These are phyloP conservation scores for Panagrolaimus sp. DNA, from an alignment of 1,140 invertebrate genomes.

Conservation along the genomic window DNA sequence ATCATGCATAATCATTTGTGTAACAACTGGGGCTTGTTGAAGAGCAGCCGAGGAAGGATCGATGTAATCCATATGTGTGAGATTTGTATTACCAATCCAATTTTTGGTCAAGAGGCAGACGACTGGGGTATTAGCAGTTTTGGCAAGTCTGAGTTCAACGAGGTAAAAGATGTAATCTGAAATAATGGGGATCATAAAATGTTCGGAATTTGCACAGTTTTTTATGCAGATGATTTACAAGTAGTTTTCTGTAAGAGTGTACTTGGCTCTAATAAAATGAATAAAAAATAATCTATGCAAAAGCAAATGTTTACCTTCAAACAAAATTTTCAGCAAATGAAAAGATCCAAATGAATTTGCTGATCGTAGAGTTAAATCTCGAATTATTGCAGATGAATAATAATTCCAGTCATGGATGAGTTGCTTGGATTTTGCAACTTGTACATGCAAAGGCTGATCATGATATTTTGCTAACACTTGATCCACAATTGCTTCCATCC, in stretches of 20 bases:
- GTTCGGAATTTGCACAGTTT: no score
- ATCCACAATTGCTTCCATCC: conserved; percentile 80
- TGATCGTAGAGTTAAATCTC: conserved; percentile 85
- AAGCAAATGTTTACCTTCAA: conserved; percentile 64
- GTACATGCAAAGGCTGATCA: conserved; percentile 63
- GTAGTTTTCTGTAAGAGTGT: no score
- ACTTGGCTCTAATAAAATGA: no score
- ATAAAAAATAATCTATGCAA: no score
- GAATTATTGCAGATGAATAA: conserved; percentile 85
- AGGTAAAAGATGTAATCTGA: conserved; percentile 96
- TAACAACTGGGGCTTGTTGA: background rate
- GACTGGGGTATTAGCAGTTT: conserved; percentile 65
- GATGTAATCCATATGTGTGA: background rate
- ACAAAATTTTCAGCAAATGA: conserved; percentile 89
- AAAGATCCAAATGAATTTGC: conserved; percentile 97
- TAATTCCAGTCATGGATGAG: conserved; percentile 98
- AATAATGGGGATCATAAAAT: no score
- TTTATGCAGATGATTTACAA: no score
- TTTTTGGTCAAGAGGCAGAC: background rate
- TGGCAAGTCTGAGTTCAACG: conserved; percentile 90
- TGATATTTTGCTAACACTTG: conserved; percentile 64
- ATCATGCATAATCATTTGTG: background rate
- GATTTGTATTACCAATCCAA: background rate
- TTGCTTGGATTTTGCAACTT: conserved; percentile 64
- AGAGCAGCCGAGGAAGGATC: background rate